These are phyloP conservation scores for Crossocerus cetratus DNA, from an alignment of 2,888 invertebrate species.

Conservation along the genomic window DNA sequence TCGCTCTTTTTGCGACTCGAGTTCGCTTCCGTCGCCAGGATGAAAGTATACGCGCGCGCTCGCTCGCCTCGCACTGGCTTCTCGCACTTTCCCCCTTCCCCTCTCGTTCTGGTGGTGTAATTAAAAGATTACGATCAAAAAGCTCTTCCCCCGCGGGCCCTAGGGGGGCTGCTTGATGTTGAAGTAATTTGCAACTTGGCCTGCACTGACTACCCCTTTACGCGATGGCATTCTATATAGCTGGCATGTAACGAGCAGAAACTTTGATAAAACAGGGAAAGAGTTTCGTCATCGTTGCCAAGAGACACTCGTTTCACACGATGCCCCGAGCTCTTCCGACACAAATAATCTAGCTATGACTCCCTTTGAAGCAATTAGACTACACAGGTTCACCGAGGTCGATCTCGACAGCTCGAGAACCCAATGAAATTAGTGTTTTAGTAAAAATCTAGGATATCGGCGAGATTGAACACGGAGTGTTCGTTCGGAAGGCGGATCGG, in stretches of 20 bases:
- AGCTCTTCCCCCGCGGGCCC: slow-evolving; percentile 18
- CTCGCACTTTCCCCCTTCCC: background rate
- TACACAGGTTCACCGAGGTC: no score
- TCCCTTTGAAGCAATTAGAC: no score
- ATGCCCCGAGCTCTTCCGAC: no score
- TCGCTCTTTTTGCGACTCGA: slow-evolving; percentile 26
- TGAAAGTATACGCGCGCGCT: background rate
- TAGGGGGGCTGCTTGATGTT: slow-evolving; percentile 23
- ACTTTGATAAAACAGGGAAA: slow-evolving; percentile 33
- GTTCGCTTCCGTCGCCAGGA: background rate
- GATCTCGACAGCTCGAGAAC: no score
- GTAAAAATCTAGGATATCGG: no score
- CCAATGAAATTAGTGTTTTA: no score
- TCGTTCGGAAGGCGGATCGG: no score
- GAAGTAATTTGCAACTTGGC: slow-evolving; percentile 49
- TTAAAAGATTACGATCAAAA: slow-evolving; percentile 56
- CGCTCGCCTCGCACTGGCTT: background rate
- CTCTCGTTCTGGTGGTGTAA: slow-evolving; percentile 24
- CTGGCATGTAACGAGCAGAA: slow-evolving; percentile 24
- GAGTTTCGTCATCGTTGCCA: no score
- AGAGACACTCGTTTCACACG: slow-evolving; percentile 15
- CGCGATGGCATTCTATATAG: background rate
- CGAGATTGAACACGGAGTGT: no score
- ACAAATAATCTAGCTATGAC: background rate
- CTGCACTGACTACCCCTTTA: background rate